phyloP scores from a whole-genome alignment of 2,888 invertebrate species.

The Oligia fasciuncula region DNA sequence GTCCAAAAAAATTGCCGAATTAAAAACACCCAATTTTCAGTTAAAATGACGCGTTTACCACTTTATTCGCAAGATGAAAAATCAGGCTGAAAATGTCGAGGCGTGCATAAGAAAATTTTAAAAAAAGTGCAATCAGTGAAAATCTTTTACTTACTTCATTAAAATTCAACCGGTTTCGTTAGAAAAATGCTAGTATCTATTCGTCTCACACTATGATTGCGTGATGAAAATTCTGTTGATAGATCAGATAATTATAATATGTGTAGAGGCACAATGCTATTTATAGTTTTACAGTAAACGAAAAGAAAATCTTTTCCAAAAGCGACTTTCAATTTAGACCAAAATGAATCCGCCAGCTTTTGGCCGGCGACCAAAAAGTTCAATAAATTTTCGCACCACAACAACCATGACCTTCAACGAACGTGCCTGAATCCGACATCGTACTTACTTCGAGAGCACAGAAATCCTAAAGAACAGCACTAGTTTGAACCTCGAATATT shows the following conservation, averaged over 20 bases:
- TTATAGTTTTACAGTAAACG: neutral
- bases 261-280: neutral
- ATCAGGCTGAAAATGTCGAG: conserved; percentile 24
- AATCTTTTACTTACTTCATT: conserved; percentile 51
- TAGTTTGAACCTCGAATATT: conserved; percentile 7
- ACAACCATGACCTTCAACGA: conserved; percentile 60
- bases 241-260: neutral
- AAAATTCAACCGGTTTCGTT: conserved; percentile 54
- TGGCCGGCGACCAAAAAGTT: conserved; percentile 24
- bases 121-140: conserved; percentile 34
- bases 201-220: conserved; percentile 58
- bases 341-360: conserved; percentile 5
- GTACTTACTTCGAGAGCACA: conserved; percentile 50
- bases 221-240: conserved; percentile 46
- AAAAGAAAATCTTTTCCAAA: conserved; percentile 4
- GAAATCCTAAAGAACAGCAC: conserved; percentile 28
- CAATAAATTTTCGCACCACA: conserved; percentile 44
- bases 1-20: neutral
- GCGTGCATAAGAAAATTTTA: conserved; percentile 4
- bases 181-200: conserved; percentile 15
- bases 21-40: neutral
- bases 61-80: conserved; percentile 44
- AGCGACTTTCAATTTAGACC: neutral
- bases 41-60: conserved; percentile 20
- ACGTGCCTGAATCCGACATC: conserved; percentile 20